Evolutionary conservation across 2,113 vertebrate species (phyloP), one percentile per base, ranked within the genome.

Genomic region (Polyodon spathula): DNA sequence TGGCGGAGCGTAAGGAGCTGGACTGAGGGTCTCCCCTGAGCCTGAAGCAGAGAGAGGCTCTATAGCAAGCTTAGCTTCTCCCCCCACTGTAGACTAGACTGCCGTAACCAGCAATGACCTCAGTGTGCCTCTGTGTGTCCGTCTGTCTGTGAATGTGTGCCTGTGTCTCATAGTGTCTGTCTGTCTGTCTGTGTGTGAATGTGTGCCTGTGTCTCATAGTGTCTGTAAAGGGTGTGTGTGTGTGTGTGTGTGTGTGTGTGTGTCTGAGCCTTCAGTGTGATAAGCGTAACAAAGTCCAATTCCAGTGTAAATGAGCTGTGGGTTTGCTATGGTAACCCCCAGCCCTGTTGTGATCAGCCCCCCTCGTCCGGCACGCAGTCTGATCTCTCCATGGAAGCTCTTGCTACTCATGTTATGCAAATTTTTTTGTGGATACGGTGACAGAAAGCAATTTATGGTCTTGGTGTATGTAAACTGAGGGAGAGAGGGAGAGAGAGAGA

Each of bases 1-100:
- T 78, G 12, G 78, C 83, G 2, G 85, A 86, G 62, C 78, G 81
- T 62, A 87, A 86, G 67, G 86, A 86, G 63, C 71, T 85, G 60
- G 80, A 84, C 6, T 88, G 58, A 83, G 66, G 59, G 27, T 6
- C 6, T 5, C 6, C 4, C 43, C 16, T 4, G 27, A 27, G 52
- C 44, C 3, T 14, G 48, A 50, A n/a, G 6, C 52, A 5, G 6
- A 48, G 3, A 1, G 27, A 27, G 27, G 27, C 27, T 27, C 16
- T 44, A 15, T 56, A 48, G 17, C 9, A 10, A 54, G 27, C 27
- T 14, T 37, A 16, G 8, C 65, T 66, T 8, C 62, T 16, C 15
- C 14, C 62, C 16, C 0, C 37, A 11, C n/a, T 62, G 11, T 53
- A 53, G 12, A 12, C 48, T 58, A 58, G 60, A 37, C 39, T 61